Percentiles rank a stretch among this genome's conserved stretches.
These are phyloP conservation scores for Ptilodon capucinus DNA, from an alignment of 2,888 invertebrate species.

Conservation along the genomic window DNA sequence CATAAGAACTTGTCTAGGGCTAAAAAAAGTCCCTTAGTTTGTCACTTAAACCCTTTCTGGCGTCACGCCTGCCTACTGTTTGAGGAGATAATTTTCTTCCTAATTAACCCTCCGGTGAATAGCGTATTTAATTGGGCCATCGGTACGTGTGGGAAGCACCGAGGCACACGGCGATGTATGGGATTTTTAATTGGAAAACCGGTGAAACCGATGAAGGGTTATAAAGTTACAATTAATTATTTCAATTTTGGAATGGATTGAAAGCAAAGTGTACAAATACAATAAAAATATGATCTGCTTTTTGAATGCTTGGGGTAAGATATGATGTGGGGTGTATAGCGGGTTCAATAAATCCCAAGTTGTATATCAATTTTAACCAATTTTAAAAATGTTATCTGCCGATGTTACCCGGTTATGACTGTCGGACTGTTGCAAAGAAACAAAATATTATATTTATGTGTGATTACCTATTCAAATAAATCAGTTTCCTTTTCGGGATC, in stretches of 20 bases:
- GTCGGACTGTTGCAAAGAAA: too few relatives aligned
- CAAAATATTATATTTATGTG: not conserved
- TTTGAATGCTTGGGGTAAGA: too few relatives aligned
- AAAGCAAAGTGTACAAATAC: too few relatives aligned
- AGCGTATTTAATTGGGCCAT: slow-evolving; percentile 71
- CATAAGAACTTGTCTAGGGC: too few relatives aligned
- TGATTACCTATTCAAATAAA: not conserved
- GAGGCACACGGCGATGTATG: slow-evolving; percentile 17
- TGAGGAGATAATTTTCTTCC: slow-evolving; percentile 78
- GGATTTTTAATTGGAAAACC: slow-evolving; percentile 36
- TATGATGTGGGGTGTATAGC: too few relatives aligned
- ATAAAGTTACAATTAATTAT: not conserved
- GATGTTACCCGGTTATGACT: not conserved
- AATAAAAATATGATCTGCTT: too few relatives aligned
- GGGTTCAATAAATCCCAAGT: too few relatives aligned
- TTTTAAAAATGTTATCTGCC: not conserved
- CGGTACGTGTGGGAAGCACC: slow-evolving; percentile 57
- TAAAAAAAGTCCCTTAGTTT: slow-evolving; percentile 4
- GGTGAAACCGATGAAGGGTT: slow-evolving; percentile 1
- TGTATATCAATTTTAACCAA: too few relatives aligned
- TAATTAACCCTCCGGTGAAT: slow-evolving; percentile 74
- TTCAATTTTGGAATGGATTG: not conserved
- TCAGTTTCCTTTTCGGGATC: not conserved
- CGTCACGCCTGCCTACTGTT: slow-evolving; percentile 58
- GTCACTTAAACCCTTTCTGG: slow-evolving; percentile 18